Evolutionary conservation across 2,888 invertebrate species (phyloP).

Genomic region (Trachelus troglodyta): DNA sequence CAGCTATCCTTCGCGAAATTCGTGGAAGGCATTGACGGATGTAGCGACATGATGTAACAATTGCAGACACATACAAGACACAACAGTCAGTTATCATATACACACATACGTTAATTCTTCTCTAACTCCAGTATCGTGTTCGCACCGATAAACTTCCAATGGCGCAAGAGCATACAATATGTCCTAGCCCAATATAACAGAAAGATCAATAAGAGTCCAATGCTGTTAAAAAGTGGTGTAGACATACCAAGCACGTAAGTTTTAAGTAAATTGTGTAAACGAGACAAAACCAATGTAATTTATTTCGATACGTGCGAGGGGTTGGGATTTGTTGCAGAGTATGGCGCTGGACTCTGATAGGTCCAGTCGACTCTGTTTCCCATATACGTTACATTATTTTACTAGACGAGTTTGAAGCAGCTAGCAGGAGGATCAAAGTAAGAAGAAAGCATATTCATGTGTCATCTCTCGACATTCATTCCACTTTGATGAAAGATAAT

Average conservation of each 20-base stretch:
- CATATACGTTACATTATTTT: neutral
- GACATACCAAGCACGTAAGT: constrained; percentile 8
- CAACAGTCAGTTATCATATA: constrained; percentile 9
- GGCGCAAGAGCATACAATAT: constrained; percentile 30
- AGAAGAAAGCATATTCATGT: constrained; percentile 38
- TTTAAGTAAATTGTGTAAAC: constrained; percentile 27
- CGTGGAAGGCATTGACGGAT: constrained; percentile 34
- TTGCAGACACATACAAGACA: neutral
- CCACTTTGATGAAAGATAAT: constrained; percentile 45
- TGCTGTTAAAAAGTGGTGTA: constrained; percentile 17
- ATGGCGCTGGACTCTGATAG: neutral
- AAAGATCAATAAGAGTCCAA: constrained; percentile 8
- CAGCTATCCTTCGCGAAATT: constrained; percentile 39
- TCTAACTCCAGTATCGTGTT: constrained; percentile 30
- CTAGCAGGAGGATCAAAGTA: constrained; percentile 30
- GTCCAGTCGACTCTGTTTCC: neutral
- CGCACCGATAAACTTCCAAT: constrained; percentile 33
- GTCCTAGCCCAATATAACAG: constrained; percentile 25
- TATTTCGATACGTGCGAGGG: constrained; percentile 46
- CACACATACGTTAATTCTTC: constrained; percentile 33
- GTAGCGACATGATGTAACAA: neutral
- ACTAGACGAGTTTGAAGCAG: constrained; percentile 3
- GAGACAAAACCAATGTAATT: constrained; percentile 40
- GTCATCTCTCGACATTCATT: constrained; percentile 56
- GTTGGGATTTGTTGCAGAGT: constrained; percentile 28